Base-by-base conservation (phyloP, 1,140 invertebrate genomes). In the Heterodera schachtii region DNA sequence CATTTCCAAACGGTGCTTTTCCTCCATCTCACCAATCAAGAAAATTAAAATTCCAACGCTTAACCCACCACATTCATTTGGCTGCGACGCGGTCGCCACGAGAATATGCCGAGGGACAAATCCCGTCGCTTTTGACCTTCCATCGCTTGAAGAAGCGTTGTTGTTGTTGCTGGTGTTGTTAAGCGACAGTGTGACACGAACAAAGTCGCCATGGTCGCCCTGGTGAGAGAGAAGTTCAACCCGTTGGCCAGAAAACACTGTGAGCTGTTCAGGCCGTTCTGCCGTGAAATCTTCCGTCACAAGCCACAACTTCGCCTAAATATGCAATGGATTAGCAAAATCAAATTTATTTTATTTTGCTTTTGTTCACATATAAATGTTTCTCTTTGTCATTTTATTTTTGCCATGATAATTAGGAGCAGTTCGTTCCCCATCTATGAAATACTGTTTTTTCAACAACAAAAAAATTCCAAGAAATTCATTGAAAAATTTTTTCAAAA, bases 261-360 rank as follows among this genome's bases (percentile, higher is more conserved):
- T 71, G 66, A 78, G 47, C 47, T 78, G 77, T 16, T 78, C 77
- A 49, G 77, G 19, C 31, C 47, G 44, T 6, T n/a, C 19, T 1
- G 77, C 77, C 44, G 21, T 78, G 47, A 78, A 78, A 19, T 78
- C 77, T 46, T 78, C 77, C 8, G 77, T 49, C 46, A 49, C 44
- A 16, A n/a, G 13, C 41, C 46, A 76, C 19, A 16, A 21, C 44
- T 8, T 41, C n/a, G 19, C 31, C 64, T 78, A 19, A 69, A 70
- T 70, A 69, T 78, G 8, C 70, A 31, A 31, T 78, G 66, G 13
- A 31, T 31, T 31, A 31, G n/a, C n/a, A n/a, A n/a, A n/a, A n/a
- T n/a, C n/a, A n/a, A n/a, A n/a, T n/a, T n/a, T n/a, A n/a, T n/a
- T n/a, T 31, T 0, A 31, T 31, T 31, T 31, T 31, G 31, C 31